Conservation (phyloP, 1,140 invertebrate genomes). For the Coenobita brevimanus region DNA sequence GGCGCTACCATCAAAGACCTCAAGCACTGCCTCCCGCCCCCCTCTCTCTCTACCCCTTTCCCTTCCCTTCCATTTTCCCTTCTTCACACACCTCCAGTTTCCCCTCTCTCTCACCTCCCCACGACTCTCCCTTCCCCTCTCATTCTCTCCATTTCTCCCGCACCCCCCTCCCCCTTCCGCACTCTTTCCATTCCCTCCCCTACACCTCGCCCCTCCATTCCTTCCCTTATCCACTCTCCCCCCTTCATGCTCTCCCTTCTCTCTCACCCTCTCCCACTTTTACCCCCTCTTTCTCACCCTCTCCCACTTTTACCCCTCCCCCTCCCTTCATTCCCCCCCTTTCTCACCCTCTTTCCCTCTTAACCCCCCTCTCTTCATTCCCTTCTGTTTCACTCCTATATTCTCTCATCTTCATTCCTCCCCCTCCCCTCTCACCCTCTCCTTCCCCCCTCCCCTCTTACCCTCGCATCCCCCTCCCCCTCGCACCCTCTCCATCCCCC, state of each 20-base stretch:
- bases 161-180: background rate
- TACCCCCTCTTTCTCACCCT: background rate
- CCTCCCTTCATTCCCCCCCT: background rate
- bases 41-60: no score
- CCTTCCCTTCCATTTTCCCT: no score
- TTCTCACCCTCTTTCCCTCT: background rate
- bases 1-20: no score
- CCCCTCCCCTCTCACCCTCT: background rate
- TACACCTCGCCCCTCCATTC: background rate
- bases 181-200: background rate
- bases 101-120: no score
- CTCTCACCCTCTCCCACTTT: background rate
- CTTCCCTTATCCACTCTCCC: background rate
- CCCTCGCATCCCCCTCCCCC: background rate
- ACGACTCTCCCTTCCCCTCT: no score
- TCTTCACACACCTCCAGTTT: no score
- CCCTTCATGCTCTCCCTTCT: no score
- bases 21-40: no score
- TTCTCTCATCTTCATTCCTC: background rate
- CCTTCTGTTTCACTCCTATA: background rate
- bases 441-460: background rate
- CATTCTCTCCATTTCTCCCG: no score
- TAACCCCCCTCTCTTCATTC: background rate
- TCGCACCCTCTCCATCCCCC: no score
- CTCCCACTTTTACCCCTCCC: background rate